phyloP scores from a whole-genome alignment of 1,140 invertebrate species.

The Pararge aegeria region DNA sequence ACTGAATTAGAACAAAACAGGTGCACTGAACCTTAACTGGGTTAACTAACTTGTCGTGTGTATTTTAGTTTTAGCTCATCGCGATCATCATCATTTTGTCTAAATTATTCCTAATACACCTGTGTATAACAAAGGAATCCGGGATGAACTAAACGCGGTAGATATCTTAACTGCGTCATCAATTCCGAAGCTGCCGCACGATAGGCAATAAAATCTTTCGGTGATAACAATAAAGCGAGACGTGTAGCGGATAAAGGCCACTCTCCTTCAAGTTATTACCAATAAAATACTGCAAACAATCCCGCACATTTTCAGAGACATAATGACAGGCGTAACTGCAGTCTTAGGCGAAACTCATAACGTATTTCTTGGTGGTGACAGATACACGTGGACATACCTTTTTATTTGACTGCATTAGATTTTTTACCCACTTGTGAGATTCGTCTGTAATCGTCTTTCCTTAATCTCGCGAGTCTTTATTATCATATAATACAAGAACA shows the following conservation, averaged over 20 bases:
- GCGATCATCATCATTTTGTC: background rate
- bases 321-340: conserved; percentile 5
- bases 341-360: conserved; percentile 17
- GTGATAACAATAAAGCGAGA: conserved; percentile 26
- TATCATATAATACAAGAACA: no score
- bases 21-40: background rate
- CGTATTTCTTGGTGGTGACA: conserved; percentile 7
- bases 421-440: no score
- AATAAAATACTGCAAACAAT: conserved; percentile 26
- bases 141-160: conserved; percentile 3
- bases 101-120: conserved; percentile 1
- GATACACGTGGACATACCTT: background rate
- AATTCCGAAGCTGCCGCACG: conserved; percentile 4
- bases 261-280: conserved; percentile 20
- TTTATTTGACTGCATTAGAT: background rate
- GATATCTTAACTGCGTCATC: conserved; percentile 20
- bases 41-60: background rate
- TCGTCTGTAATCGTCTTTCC: no score
- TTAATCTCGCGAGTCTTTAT: no score
- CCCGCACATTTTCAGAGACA: conserved; percentile 5
- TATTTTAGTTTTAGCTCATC: background rate
- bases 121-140: conserved; percentile 2
- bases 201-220: conserved; percentile 26
- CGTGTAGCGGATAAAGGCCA: conserved; percentile 21
- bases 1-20: background rate